Conservation (phyloP, 2,113 vertebrate species). For the Cygnus buccinator region DNA sequence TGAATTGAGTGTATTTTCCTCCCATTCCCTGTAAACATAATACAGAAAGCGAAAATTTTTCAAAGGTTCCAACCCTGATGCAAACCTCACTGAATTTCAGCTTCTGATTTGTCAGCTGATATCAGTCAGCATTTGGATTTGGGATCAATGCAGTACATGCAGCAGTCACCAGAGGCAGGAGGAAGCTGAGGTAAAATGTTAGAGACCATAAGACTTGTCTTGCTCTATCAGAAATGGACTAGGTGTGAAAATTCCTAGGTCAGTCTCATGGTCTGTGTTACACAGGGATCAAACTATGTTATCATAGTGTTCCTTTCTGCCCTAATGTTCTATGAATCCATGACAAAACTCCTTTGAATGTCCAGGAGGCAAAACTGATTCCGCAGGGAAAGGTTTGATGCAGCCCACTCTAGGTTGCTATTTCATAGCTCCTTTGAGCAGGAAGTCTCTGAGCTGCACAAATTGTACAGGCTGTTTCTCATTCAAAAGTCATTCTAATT, state of each 20-base stretch:
- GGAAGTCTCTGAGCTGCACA: conserved; percentile 49
- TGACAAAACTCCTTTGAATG: background rate
- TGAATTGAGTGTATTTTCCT: background rate
- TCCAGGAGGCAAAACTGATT: conserved; percentile 1
- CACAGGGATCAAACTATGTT: background rate
- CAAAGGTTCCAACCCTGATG: background rate
- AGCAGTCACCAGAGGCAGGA: background rate
- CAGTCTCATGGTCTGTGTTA: background rate
- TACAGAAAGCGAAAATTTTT: background rate
- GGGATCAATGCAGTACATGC: background rate
- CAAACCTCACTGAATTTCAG: background rate
- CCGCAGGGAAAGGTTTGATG: background rate
- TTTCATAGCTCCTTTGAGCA: conserved; percentile 26
- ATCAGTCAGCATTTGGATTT: background rate
- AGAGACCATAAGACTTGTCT: background rate
- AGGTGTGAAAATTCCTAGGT: background rate
- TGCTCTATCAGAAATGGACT: background rate
- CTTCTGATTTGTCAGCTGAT: background rate
- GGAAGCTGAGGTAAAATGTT: background rate
- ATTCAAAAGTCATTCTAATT: conserved; percentile 69
- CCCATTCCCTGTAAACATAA: background rate
- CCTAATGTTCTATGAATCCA: background rate
- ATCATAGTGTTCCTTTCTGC: background rate
- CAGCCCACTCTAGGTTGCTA: conserved; percentile 8
- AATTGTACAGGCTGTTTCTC: conserved; percentile 58